Conservation (phyloP, 1,140 invertebrate species). For the Harlomillsia oculata region DNA sequence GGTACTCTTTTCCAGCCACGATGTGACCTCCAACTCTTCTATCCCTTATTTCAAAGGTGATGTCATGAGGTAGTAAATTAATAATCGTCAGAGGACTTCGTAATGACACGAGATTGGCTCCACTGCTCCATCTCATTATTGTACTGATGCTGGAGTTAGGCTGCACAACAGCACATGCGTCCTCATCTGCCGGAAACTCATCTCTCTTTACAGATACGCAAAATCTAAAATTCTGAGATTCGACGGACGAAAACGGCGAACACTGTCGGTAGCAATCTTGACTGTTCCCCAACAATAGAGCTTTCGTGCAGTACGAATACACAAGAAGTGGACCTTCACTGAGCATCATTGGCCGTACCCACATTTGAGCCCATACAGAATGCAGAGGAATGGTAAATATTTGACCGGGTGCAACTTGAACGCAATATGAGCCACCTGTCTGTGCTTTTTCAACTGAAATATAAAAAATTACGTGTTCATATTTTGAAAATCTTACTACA, state of each 20-base stretch:
- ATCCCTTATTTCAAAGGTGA: conserved; percentile 47
- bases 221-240: conserved; percentile 49
- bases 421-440: conserved; percentile 24
- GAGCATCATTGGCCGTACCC: conserved; percentile 28
- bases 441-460: conserved; percentile 35
- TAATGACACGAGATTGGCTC: conserved; percentile 75
- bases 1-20: conserved; percentile 48
- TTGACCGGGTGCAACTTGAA: conserved; percentile 20
- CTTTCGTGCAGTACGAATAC: conserved; percentile 23
- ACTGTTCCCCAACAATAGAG: conserved; percentile 14
- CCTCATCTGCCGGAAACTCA: conserved; percentile 60
- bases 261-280: conserved; percentile 20
- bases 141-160: conserved; percentile 3
- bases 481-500: conserved; percentile 10
- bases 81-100: conserved; percentile 67
- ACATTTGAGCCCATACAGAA: conserved; percentile 35
- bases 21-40: conserved; percentile 47
- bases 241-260: conserved; percentile 3
- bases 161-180: conserved; percentile 19
- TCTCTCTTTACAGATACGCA: conserved; percentile 67
- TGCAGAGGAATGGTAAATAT: conserved; percentile 34
- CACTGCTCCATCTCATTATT: conserved; percentile 42
- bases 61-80: conserved; percentile 57
- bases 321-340: background rate
- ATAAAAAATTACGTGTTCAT: conserved; percentile 20